Conservation (phyloP, 2,797 vertebrate genomes). For the Lycodopsis pacificus region DNA sequence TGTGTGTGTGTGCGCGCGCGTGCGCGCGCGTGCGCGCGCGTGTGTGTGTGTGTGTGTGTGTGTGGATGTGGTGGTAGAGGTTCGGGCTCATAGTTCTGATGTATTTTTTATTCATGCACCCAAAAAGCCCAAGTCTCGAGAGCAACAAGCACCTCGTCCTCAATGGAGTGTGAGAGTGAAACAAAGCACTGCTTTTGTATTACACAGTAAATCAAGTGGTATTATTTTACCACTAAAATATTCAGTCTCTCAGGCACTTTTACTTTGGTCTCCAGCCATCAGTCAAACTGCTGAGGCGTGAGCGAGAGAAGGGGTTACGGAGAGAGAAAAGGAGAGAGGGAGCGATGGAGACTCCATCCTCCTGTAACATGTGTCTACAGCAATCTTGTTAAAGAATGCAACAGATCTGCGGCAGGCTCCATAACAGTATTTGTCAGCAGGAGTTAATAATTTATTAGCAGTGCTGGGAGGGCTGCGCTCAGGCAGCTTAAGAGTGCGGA, state of each 20-base stretch:
- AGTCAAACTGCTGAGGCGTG: conserved; percentile 98
- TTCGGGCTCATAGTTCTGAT: conserved; percentile 63
- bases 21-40: background rate
- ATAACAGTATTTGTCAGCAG: conserved; percentile 90
- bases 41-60: conserved; percentile 2
- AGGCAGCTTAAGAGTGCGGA: conserved; percentile 81
- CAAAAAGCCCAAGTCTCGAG: conserved; percentile 77
- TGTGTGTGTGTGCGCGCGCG: background rate
- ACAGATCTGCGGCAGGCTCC: conserved; percentile 86
- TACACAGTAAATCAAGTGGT: conserved; percentile 98
- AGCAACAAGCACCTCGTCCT: conserved; percentile 81
- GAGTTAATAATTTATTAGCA: conserved; percentile 90
- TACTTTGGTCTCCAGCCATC: conserved; percentile 95
- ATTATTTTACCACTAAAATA: conserved; percentile 98
- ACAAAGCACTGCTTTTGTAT: conserved; percentile 87
- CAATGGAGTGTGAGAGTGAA: conserved; percentile 83
- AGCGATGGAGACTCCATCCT: conserved; percentile 91
- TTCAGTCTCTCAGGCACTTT: conserved; percentile 96
- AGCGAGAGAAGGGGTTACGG: conserved; percentile 74
- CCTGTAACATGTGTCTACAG: conserved; percentile 97
- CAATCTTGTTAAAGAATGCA: conserved; percentile 97
- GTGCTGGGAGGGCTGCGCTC: conserved; percentile 81
- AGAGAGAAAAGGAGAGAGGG: conserved; percentile 58
- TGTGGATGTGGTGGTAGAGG: background rate
- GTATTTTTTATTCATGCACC: conserved; percentile 86